These are phyloP conservation scores for Hippocampus guttulatus DNA, from an alignment of 2,113 vertebrate species.

Conservation along the genomic window DNA sequence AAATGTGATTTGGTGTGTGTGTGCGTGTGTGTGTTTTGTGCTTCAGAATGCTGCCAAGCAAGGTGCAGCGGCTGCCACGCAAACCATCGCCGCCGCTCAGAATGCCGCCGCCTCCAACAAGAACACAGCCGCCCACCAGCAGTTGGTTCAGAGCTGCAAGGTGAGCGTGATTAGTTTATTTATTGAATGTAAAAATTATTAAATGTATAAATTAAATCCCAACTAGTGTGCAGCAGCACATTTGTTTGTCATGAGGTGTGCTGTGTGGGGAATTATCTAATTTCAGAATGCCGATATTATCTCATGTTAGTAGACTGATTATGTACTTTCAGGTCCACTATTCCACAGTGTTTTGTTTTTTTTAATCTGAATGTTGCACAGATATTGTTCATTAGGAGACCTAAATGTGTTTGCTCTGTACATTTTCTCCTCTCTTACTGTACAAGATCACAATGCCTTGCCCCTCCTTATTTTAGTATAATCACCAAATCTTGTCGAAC, in stretches of 20 bases:
- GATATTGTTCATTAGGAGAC: no score
- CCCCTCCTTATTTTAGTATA: neutral
- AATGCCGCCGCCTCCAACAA: slow-evolving; percentile 94
- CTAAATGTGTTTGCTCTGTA: neutral
- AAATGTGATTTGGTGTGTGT: neutral
- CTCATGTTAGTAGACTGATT: no score
- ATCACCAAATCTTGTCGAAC: neutral
- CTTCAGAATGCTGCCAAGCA: slow-evolving; percentile 92
- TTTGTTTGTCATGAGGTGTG: neutral
- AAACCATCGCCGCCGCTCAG: slow-evolving; percentile 96
- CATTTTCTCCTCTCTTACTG: neutral
- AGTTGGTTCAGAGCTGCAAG: slow-evolving; percentile 98
- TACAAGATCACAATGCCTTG: neutral
- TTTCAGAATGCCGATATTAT: no score
- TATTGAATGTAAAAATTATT: neutral
- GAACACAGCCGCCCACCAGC: slow-evolving; percentile 93
- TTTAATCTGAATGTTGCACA: no score
- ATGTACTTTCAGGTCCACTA: no score
- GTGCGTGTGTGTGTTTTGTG: neutral
- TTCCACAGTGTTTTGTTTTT: no score
- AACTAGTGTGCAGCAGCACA: neutral
- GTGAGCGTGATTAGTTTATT: slow-evolving; percentile 59
- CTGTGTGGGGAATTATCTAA: no score
- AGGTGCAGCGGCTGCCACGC: slow-evolving; percentile 92
- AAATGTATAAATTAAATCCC: neutral